phyloP scores from a whole-genome alignment of 2,888 invertebrate genomes.

The Epinotia nisella region DNA sequence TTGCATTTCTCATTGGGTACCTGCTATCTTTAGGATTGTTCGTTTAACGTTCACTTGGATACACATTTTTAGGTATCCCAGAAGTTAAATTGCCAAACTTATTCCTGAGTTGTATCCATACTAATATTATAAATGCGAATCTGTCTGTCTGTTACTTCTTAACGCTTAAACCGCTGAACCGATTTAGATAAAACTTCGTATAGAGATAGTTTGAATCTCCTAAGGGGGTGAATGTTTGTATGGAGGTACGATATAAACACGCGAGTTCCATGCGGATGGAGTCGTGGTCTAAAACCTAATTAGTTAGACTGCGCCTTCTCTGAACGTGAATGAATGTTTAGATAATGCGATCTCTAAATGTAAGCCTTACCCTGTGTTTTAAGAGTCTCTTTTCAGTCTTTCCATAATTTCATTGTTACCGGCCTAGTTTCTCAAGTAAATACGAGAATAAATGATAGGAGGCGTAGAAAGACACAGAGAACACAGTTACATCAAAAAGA shows the following conservation, averaged over 20 bases:
- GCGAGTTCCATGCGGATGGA: too few species aligned
- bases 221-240: too few species aligned
- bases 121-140: too few species aligned
- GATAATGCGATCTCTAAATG: neutral
- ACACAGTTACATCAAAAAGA: slow-evolving; percentile 57
- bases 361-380: neutral
- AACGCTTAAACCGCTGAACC: too few species aligned
- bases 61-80: neutral
- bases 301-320: neutral
- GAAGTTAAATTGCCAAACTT: neutral
- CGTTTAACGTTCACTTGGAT: neutral
- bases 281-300: too few species aligned
- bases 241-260: too few species aligned
- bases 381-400: slow-evolving; percentile 1
- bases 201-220: too few species aligned
- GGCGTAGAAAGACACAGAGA: slow-evolving; percentile 60
- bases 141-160: too few species aligned
- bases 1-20: neutral
- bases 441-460: slow-evolving; percentile 63
- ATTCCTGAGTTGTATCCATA: neutral
- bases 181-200: too few species aligned
- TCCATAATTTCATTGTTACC: slow-evolving; percentile 46
- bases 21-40: neutral
- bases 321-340: neutral
- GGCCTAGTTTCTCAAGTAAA: slow-evolving; percentile 56